Percentiles rank a stretch among this genome's conserved stretches.
Conservation (phyloP, 1,140 invertebrate genomes). For the Drosophila bocki region DNA sequence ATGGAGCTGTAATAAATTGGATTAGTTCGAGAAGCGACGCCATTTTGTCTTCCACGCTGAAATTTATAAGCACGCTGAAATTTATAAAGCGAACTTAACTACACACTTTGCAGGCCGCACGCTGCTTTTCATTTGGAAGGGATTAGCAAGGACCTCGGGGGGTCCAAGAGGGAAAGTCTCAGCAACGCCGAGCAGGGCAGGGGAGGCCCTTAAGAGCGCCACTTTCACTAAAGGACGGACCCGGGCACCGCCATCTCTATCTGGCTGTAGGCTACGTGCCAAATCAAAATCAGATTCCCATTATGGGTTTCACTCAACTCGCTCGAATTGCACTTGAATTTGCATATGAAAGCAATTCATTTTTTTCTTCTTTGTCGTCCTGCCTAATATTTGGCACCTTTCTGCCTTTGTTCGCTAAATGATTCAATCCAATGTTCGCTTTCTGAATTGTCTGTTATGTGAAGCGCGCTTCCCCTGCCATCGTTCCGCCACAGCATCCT, state of each 20-base stretch:
- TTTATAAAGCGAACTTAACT: slow-evolving; percentile 57
- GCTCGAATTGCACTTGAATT: slow-evolving; percentile 57
- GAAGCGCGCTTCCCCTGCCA: slow-evolving; percentile 32
- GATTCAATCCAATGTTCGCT: slow-evolving; percentile 57
- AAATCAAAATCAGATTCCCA: slow-evolving; percentile 80
- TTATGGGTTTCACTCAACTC: slow-evolving; percentile 47
- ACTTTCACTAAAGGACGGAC: slow-evolving; percentile 57
- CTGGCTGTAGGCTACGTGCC: slow-evolving; percentile 62
- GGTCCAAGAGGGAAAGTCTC: background rate
- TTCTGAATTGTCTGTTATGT: slow-evolving; percentile 49
- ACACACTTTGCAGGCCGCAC: slow-evolving; percentile 56
- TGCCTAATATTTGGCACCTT: slow-evolving; percentile 76
- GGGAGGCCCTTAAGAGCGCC: slow-evolving; percentile 47
- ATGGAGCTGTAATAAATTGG: slow-evolving; percentile 85
- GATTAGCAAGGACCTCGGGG: slow-evolving; percentile 51
- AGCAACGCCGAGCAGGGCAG: too few relatives aligned
- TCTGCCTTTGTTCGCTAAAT: slow-evolving; percentile 61
- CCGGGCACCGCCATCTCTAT: slow-evolving; percentile 14
- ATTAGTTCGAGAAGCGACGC: slow-evolving; percentile 83
- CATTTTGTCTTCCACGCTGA: slow-evolving; percentile 65
- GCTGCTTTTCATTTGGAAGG: slow-evolving; percentile 72
- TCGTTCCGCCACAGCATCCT: slow-evolving; percentile 46
- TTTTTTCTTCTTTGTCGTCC: slow-evolving; percentile 33
- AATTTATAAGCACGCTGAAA: slow-evolving; percentile 56
- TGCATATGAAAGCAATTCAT: slow-evolving; percentile 79